Conservation (phyloP, 2,888 invertebrate species). For the Ametastegia equiseti region DNA sequence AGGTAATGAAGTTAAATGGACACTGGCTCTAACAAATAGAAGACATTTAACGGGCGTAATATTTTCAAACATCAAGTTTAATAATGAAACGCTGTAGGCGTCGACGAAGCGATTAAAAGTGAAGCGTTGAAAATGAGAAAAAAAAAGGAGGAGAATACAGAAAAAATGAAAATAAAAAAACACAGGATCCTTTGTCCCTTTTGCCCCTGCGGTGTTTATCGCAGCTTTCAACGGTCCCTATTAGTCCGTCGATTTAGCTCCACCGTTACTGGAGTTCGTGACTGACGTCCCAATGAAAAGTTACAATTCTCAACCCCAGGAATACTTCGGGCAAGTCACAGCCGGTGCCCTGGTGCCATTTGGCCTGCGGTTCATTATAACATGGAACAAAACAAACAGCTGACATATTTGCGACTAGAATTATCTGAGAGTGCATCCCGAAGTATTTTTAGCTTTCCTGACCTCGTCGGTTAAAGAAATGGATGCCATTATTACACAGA, state of each 20-base stretch:
- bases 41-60: not conserved
- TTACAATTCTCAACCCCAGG: conserved; percentile 10
- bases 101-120: not conserved
- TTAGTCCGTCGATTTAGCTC: conserved; percentile 33
- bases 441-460: not conserved
- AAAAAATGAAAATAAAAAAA: not conserved
- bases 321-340: not conserved
- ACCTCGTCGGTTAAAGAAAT: not conserved
- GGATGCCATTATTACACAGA: not conserved
- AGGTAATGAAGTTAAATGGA: not conserved
- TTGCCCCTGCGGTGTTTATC: conserved; percentile 25
- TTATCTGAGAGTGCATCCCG: not conserved
- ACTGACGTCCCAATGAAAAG: conserved; percentile 39
- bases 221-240: conserved; percentile 22
- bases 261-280: conserved; percentile 24
- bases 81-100: not conserved
- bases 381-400: not conserved
- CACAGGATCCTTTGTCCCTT: conserved; percentile 8
- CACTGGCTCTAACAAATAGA: not conserved
- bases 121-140: conserved; percentile 23
- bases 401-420: not conserved
- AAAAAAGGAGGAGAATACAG: not conserved
- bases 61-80: not conserved
- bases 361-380: conserved; percentile 32
- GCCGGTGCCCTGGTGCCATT: conserved; percentile 20